Percentiles rank a stretch among this genome's conserved stretches.
These are phyloP conservation scores for Noctua fimbriata DNA, from an alignment of 2,888 invertebrate species.

Conservation along the genomic window DNA sequence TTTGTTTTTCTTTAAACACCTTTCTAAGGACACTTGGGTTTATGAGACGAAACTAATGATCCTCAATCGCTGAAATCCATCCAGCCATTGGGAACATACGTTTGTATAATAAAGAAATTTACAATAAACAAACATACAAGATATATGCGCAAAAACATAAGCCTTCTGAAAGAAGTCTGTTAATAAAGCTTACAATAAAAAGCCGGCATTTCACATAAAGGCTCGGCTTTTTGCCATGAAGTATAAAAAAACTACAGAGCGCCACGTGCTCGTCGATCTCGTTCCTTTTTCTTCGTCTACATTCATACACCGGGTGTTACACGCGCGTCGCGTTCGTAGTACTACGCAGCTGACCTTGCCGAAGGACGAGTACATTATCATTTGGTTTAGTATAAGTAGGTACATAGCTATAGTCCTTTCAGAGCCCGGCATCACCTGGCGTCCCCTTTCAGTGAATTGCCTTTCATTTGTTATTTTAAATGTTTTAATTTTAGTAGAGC, in stretches of 20 bases:
- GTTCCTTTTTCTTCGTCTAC: background rate
- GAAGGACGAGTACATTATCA: conserved; percentile 20
- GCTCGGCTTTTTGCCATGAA: background rate
- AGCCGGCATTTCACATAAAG: background rate
- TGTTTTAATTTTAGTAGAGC: background rate
- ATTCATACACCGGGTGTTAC: conserved; percentile 20
- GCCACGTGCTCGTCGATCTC: background rate
- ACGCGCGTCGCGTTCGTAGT: conserved; percentile 4
- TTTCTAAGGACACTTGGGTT: too few relatives aligned
- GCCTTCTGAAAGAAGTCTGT: background rate
- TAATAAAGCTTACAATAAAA: background rate
- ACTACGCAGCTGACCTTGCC: conserved; percentile 33
- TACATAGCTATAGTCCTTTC: background rate
- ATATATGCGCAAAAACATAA: too few relatives aligned
- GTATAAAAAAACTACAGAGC: conserved; percentile 4
- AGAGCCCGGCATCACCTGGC: background rate
- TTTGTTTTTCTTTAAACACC: too few relatives aligned
- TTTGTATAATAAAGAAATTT: too few relatives aligned
- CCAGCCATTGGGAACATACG: too few relatives aligned
- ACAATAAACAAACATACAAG: too few relatives aligned
- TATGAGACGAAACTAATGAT: too few relatives aligned
- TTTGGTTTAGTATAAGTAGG: background rate
- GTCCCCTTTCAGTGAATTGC: background rate
- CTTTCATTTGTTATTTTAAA: conserved; percentile 2
- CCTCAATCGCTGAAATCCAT: too few relatives aligned